Evolutionary conservation across 2,888 invertebrate genomes (phyloP), one percentile per base, ranked within the genome.

Genomic region (Drosophila formosana): DNA sequence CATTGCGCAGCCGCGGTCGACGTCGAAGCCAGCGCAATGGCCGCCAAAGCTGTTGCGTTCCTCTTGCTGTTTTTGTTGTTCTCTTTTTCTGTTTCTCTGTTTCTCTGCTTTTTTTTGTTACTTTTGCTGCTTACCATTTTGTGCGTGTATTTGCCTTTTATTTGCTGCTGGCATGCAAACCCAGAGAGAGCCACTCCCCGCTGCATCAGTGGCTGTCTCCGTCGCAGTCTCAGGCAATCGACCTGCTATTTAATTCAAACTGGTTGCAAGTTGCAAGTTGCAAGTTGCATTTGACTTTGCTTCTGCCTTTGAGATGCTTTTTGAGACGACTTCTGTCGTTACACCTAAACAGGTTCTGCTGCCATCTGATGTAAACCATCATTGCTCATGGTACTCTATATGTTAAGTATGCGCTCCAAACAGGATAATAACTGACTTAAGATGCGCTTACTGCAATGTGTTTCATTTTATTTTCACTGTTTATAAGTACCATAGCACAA

Each of bases 321-420:
- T 58, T 46, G 74, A 74, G 79, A 76, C 87, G 82, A 89, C 91
- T 90, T 89, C 90, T 90, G 90, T 77, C 77, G 80, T 91, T 91
- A 89, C 89, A 80, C 88, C 70, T 82, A 72, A 83, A 85, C 76
- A 80, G 79, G 75, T 71, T n/a, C 1, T 11, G 11, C 0, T 4
- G 37, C 4, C 37, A 37, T 32, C 32, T 18, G 18, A 18, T 18
- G 18, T 18, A 18, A 18, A 18, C 18, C 18, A 2, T 18, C 18
- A 18, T 18, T 18, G 18, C 18, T 18, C 18, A 18, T 18, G 18
- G 18, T 18, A 18, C 18, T 18, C 18, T 18, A 18, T 18, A 18
- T 1, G 18, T 18, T 18, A 18, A 18, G 18, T 18, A 18, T 1
- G 18, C 18, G 18, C 18, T 18, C 18, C 18, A 18, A 18, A 18